Base-by-base conservation (phyloP, 2,888 invertebrate genomes). In the Cantharis lateralis region DNA sequence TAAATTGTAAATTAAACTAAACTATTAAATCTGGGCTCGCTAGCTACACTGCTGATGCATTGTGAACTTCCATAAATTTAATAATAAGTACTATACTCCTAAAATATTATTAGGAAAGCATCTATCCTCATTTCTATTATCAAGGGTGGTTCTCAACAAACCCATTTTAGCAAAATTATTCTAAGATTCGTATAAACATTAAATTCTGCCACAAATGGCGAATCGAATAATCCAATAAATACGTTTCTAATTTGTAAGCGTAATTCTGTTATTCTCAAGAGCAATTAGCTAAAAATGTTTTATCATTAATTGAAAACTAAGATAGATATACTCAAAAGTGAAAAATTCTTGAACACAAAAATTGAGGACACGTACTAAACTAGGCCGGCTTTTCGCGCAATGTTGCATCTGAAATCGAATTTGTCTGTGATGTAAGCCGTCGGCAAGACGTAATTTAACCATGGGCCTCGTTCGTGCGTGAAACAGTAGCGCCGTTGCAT, bases 331-430 rank as follows among this genome's bases (percentile, higher is more conserved):
- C 9, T 48, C n/a, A 48, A 48, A 48, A 48, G n/a, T n/a, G 48
- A 48, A 48, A 48, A 48, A 48, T 48, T 48, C 77, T 76, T 72
- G 80, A 79, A 81, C 82, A 84, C 83, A 79, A 80, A 79, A 84
- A 82, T 80, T 80, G 82, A 81, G 70, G 74, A 84, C 48, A 48
- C 48, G 81, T 84, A 84, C 83, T 82, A 83, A 85, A 86, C 86
- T 83, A 85, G 87, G 86, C 87, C 88, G 87, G 86, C 85, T 87
- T 88, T 88, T 88, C 87, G 88, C 85, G 88, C 84, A 85, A 86
- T 84, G 85, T 80, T 83, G 85, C 82, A 82, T 86, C 87, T 83
- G 88, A 88, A 88, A 88, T 87, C 86, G 87, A 88, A 86, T 66
- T 66, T 85, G 76, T 71, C 24, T 71, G 75, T 86, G 84, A 85